A percentile compares a stretch with the other conserved stretches of the same genome.
Evolutionary conservation across 92 coral and sea anemone genomes (phyloP).

Genomic region (Epizoanthus ramosus): DNA sequence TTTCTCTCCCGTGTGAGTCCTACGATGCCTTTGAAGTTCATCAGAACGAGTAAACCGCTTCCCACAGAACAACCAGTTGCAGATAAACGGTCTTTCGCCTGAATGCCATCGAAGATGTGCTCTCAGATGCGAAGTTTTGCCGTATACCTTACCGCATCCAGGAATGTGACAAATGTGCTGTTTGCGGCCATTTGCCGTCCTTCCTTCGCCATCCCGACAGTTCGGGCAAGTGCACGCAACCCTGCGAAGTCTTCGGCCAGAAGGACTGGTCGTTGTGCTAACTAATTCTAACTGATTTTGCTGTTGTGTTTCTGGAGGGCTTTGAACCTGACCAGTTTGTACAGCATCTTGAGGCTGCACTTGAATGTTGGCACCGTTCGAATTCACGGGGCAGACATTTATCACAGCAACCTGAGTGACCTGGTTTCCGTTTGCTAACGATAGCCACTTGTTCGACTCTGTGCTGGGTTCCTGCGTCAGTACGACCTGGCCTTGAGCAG

Average conservation of each 20-base stretch:
- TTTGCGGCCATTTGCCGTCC: slow-evolving; percentile 95
- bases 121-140: slow-evolving; percentile 97
- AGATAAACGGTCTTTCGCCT: slow-evolving; percentile 96
- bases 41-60: slow-evolving; percentile 97
- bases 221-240: slow-evolving; percentile 99
- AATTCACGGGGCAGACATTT: slow-evolving; percentile 41
- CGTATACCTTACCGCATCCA: slow-evolving; percentile 98
- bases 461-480: slow-evolving; percentile 73
- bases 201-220: slow-evolving; percentile 98
- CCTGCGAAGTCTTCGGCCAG: slow-evolving; percentile 91
- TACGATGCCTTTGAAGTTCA: slow-evolving; percentile 93
- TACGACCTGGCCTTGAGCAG: slow-evolving; percentile 87
- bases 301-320: slow-evolving; percentile 31
- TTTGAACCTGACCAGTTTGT: slow-evolving; percentile 53
- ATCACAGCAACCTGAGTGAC: slow-evolving; percentile 61
- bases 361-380: slow-evolving; percentile 50
- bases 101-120: slow-evolving; percentile 99
- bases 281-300: slow-evolving; percentile 30
- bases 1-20: slow-evolving; percentile 98
- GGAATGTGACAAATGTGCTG: slow-evolving; percentile 94
- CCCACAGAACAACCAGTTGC: slow-evolving; percentile 99
- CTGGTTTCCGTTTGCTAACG: slow-evolving; percentile 68
- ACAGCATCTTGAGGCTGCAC: slow-evolving; percentile 53
- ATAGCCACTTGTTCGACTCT: slow-evolving; percentile 82
- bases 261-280: slow-evolving; percentile 52